Percentiles rank a stretch among this genome's conserved stretches.
Evolutionary conservation across 2,113 vertebrate genomes (phyloP).

Genomic region (Ursus arctos): DNA sequence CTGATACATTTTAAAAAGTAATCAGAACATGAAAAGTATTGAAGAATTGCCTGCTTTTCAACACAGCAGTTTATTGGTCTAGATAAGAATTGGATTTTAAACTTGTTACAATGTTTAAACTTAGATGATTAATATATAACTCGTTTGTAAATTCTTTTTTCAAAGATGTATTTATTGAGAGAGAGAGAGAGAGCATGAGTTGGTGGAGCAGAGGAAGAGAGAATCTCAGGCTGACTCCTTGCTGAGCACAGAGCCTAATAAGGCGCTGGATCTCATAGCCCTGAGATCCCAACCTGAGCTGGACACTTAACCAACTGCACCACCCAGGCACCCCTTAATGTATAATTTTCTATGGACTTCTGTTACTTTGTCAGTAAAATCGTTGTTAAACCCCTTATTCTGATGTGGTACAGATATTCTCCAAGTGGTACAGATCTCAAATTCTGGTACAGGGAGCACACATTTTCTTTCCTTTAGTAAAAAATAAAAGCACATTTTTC

Average conservation of each 20-base stretch:
- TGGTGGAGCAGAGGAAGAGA: background rate
- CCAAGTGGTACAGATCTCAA: background rate
- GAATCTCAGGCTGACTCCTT: background rate
- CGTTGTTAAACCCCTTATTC: background rate
- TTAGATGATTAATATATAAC: background rate
- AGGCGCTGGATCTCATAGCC: too few relatives aligned
- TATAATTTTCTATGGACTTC: background rate
- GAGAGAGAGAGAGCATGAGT: background rate
- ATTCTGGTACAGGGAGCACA: background rate
- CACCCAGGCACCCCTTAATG: background rate
- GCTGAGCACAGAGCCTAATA: too few relatives aligned
- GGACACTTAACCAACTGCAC: background rate
- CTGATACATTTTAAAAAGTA: conserved; percentile 21
- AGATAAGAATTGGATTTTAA: conserved; percentile 51
- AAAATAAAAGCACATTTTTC: background rate
- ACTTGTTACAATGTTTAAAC: background rate
- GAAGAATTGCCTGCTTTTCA: background rate
- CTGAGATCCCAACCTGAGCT: too few relatives aligned
- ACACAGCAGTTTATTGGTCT: background rate
- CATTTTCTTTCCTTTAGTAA: background rate
- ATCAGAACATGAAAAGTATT: background rate
- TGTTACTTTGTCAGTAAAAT: background rate
- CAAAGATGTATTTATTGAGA: background rate
- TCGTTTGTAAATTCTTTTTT: too few relatives aligned
- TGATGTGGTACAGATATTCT: background rate